These are phyloP conservation scores for Eremobia ochroleuca DNA, from an alignment of 2,888 invertebrate species.

Conservation along the genomic window DNA sequence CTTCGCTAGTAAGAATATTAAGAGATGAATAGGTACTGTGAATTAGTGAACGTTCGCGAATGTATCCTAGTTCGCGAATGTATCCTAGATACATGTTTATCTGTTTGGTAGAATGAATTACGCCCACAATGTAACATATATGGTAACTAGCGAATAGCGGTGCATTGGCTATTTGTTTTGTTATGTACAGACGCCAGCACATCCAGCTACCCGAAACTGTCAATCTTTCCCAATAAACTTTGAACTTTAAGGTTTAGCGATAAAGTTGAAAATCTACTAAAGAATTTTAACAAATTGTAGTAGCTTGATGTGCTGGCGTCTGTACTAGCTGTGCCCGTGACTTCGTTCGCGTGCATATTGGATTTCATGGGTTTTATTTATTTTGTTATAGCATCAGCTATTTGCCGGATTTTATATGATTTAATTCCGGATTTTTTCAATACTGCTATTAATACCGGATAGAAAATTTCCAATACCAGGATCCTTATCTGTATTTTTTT, in stretches of 20 bases:
- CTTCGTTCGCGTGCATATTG: not conserved
- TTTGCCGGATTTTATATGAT: too few relatives aligned
- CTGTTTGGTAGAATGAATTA: conserved; percentile 39
- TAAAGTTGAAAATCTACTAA: too few relatives aligned
- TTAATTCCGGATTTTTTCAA: too few relatives aligned
- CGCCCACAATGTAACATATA: conserved; percentile 50
- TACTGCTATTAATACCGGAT: too few relatives aligned
- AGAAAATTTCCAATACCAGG: too few relatives aligned
- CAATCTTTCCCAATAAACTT: too few relatives aligned
- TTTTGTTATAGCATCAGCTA: not conserved
- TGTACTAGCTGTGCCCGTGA: not conserved
- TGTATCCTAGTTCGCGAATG: not conserved
- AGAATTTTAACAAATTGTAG: too few relatives aligned
- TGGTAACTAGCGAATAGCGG: conserved; percentile 16
- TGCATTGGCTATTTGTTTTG: conserved; percentile 33
- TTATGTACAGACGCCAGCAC: too few relatives aligned
- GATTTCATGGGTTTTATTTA: not conserved
- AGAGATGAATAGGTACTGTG: conserved; percentile 12
- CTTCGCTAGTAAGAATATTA: conserved; percentile 47
- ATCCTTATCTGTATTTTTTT: too few relatives aligned
- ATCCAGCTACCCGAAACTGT: too few relatives aligned
- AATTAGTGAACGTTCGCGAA: conserved; percentile 19
- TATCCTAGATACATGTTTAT: conserved; percentile 13
- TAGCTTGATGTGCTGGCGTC: too few relatives aligned
- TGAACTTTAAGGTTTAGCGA: too few relatives aligned